Percentiles rank a stretch among this genome's conserved stretches.
Evolutionary conservation across 2,888 invertebrate species (phyloP).

Genomic region (Watsonalla cultraria): DNA sequence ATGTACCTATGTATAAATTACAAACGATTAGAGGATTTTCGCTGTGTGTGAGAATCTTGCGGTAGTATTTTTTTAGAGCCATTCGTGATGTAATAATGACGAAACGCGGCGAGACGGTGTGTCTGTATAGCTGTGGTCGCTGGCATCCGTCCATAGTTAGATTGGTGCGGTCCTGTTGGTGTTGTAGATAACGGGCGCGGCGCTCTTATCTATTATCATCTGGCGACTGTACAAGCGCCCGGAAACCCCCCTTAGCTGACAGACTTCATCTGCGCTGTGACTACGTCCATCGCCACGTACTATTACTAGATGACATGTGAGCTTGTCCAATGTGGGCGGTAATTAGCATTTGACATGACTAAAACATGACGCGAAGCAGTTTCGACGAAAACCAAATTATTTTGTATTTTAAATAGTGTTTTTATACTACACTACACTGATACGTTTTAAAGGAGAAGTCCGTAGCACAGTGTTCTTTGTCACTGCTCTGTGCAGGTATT

Average conservation of each 20-base stretch:
- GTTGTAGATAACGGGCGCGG: neutral
- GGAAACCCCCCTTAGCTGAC: neutral
- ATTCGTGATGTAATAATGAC: conserved; percentile 13
- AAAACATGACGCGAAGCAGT: too few species aligned
- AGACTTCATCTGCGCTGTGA: too few species aligned
- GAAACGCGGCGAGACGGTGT: conserved; percentile 37
- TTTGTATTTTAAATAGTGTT: neutral
- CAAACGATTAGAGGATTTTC: too few species aligned
- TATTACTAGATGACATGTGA: neutral
- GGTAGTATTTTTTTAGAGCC: too few species aligned
- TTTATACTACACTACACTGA: neutral
- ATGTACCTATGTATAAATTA: too few species aligned
- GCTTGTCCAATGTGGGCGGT: neutral
- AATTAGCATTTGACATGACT: too few species aligned
- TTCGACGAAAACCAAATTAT: neutral
- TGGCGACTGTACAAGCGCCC: neutral
- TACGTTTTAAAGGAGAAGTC: neutral
- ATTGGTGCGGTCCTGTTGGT: conserved; percentile 15
- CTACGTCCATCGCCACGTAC: too few species aligned
- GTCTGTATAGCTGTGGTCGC: conserved; percentile 39
- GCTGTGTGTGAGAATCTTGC: too few species aligned
- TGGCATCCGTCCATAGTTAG: conserved; percentile 41
- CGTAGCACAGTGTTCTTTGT: too few species aligned
- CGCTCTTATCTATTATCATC: conserved; percentile 1
- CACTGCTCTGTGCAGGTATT: neutral